These are phyloP conservation scores for Rhysida immarginata DNA, from an alignment of 1,140 invertebrate genomes.

Conservation along the genomic window DNA sequence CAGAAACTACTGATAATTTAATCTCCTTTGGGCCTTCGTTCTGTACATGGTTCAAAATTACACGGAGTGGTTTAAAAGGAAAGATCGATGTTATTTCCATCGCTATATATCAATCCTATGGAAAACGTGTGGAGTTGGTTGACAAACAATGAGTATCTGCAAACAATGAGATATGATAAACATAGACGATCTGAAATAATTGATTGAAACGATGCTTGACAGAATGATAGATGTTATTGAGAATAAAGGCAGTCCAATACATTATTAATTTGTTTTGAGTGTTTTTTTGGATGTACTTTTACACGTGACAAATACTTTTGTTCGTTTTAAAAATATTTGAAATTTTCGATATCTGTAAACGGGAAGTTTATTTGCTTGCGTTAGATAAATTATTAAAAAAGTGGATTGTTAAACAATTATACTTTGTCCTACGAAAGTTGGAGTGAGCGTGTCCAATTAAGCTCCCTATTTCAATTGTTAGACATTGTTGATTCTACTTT, in stretches of 20 bases:
- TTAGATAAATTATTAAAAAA: neutral
- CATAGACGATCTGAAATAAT: neutral
- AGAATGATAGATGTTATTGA: neutral
- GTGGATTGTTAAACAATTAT: neutral
- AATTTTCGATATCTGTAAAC: neutral
- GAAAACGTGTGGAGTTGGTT: neutral
- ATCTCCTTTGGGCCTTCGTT: neutral
- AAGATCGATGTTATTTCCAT: neutral
- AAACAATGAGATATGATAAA: neutral
- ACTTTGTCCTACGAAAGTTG: neutral
- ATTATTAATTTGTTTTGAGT: neutral
- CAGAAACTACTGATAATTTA: neutral
- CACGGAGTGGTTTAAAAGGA: neutral
- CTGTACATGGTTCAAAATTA: neutral
- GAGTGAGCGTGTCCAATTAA: too few relatives aligned
- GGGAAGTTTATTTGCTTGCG: neutral
- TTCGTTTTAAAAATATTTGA: neutral
- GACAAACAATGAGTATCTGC: neutral
- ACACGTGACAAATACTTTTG: neutral
- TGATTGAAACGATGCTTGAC: neutral
- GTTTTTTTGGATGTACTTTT: neutral
- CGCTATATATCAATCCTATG: neutral
- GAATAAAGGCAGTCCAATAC: neutral
- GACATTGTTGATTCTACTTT: too few relatives aligned
- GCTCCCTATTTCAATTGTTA: too few relatives aligned